Conservation (phyloP, 2,113 vertebrate genomes). For the Corvus hawaiiensis region DNA sequence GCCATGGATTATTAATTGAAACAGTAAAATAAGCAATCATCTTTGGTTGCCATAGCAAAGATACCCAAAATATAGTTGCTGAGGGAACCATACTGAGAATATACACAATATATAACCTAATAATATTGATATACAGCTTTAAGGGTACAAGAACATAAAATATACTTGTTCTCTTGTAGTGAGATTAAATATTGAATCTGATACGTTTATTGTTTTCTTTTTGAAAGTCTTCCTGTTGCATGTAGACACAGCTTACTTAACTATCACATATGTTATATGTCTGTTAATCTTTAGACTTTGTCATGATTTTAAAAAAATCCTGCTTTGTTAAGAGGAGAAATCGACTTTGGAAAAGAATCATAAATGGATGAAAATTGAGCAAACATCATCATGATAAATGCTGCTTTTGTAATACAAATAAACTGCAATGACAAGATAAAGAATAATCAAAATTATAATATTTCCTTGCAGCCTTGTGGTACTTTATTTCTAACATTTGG, state of each 20-base stretch:
- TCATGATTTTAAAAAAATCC: not conserved
- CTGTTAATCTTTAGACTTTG: not conserved
- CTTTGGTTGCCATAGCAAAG: constrained; percentile 63
- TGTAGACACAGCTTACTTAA: not conserved
- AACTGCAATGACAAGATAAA: not conserved
- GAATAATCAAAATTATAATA: not conserved
- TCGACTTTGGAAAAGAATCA: not conserved
- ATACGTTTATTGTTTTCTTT: not conserved
- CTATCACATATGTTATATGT: not conserved
- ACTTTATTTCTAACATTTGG: not conserved
- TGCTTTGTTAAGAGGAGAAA: not conserved
- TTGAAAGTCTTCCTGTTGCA: not conserved
- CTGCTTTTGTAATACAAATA: not conserved
- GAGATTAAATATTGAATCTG: not conserved
- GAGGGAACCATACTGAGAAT: constrained; percentile 56
- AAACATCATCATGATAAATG: not conserved
- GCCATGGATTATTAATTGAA: constrained; percentile 54
- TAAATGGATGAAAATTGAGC: not conserved
- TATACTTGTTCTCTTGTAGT: not conserved
- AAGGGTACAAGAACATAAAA: not conserved
- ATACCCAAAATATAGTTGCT: constrained; percentile 57
- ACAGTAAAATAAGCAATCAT: constrained; percentile 55
- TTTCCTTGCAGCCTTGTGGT: not conserved
- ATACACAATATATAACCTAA: constrained; percentile 42
- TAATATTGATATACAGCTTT: constrained; percentile 38